Conservation (phyloP, 2,888 invertebrate species). For the Anoplius nigerrimus region DNA sequence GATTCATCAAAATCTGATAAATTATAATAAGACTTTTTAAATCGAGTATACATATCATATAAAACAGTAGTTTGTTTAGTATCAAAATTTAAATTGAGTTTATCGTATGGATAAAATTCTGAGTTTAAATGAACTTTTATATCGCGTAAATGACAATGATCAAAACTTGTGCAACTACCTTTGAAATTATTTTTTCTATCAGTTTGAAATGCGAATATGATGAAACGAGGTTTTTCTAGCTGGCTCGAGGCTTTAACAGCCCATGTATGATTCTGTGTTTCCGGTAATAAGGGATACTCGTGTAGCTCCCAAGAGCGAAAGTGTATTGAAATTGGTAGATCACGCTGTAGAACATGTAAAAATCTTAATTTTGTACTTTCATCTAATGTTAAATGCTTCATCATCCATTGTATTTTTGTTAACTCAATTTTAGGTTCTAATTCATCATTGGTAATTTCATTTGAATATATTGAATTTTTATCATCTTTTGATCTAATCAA, state of each 20-base stretch:
- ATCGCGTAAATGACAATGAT: no score
- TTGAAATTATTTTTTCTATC: background rate
- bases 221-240: background rate
- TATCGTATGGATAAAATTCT: no score
- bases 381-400: slow-evolving; percentile 37
- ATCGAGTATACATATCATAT: no score
- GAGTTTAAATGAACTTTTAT: no score
- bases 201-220: slow-evolving; percentile 3
- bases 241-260: background rate
- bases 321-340: slow-evolving; percentile 39
- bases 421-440: slow-evolving; percentile 57
- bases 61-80: no score
- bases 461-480: slow-evolving; percentile 50
- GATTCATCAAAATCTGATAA: no score
- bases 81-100: no score
- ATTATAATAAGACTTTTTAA: no score
- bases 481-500: slow-evolving; percentile 61
- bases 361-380: slow-evolving; percentile 44
- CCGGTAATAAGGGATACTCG: slow-evolving; percentile 66
- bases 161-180: no score
- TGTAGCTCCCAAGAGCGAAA: slow-evolving; percentile 70
- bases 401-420: slow-evolving; percentile 43
- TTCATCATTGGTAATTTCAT: slow-evolving; percentile 10
- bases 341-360: slow-evolving; percentile 36
- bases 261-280: background rate